phyloP scores from a whole-genome alignment of 2,113 vertebrate species.

The Oceanodroma tethys region DNA sequence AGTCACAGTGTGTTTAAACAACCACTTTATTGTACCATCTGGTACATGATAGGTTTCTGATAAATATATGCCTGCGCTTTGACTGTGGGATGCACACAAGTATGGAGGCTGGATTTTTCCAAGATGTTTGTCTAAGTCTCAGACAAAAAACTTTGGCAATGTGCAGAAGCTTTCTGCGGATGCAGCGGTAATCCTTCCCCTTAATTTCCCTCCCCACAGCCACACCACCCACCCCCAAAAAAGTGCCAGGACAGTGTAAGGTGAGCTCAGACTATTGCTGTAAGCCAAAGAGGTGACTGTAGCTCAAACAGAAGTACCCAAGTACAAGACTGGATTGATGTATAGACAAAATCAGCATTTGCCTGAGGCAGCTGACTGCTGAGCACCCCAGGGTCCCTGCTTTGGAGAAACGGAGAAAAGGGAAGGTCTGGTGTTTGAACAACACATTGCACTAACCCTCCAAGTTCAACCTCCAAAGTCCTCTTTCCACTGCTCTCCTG shows the following conservation, averaged over 20 bases:
- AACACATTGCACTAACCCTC: neutral
- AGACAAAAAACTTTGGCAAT: neutral
- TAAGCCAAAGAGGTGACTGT: neutral
- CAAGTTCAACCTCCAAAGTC: neutral
- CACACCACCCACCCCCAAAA: neutral
- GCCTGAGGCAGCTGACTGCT: neutral
- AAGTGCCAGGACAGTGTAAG: neutral
- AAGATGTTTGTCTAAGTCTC: conserved; percentile 28
- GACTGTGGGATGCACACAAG: conserved; percentile 37
- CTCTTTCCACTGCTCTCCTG: neutral
- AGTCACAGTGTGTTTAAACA: conserved; percentile 66
- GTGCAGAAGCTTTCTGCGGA: neutral
- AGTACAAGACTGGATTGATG: neutral
- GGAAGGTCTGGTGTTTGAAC: neutral
- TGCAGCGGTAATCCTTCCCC: neutral
- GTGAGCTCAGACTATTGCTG: neutral
- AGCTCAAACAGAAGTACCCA: neutral
- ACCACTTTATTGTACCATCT: conserved; percentile 69
- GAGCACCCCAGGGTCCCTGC: neutral
- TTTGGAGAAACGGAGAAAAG: neutral
- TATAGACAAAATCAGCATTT: neutral
- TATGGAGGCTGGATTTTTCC: conserved; percentile 19
- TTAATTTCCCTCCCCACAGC: neutral
- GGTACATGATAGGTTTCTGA: conserved; percentile 59
- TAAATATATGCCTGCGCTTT: conserved; percentile 45